Evolutionary conservation across 1,140 invertebrate genomes (phyloP).

Genomic region (Asobara japonica): DNA sequence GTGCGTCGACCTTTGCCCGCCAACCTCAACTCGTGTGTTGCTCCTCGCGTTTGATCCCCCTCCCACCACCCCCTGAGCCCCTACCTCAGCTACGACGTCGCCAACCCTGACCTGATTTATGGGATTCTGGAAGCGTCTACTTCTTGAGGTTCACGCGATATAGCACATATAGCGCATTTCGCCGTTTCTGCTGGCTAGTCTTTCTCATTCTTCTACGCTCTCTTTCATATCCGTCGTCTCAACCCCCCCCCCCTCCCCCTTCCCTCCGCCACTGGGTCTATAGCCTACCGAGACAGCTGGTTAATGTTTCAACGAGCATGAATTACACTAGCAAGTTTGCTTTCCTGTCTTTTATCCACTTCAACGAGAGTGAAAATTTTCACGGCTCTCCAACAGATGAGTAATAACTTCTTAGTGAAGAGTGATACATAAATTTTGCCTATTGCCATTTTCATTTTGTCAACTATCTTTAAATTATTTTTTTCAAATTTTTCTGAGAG

Average conservation of each 20-base stretch:
- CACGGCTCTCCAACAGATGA: not conserved
- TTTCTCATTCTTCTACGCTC: constrained; percentile 14
- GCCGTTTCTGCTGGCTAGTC: constrained; percentile 25
- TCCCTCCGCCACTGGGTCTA: not conserved
- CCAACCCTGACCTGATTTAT: constrained; percentile 69
- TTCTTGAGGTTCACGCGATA: constrained; percentile 52
- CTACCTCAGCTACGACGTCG: constrained; percentile 48
- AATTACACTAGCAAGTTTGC: constrained; percentile 17
- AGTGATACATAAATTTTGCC: too few relatives aligned
- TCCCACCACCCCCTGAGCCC: constrained; percentile 42
- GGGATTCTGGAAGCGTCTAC: constrained; percentile 65
- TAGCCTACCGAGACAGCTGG: constrained; percentile 57
- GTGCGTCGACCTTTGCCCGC: constrained; percentile 65
- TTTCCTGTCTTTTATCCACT: constrained; percentile 15
- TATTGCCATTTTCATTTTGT: too few relatives aligned
- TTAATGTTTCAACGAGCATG: constrained; percentile 53
- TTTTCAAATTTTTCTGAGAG: too few relatives aligned
- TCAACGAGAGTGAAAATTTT: constrained; percentile 24
- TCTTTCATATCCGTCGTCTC: not conserved
- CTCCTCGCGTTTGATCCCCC: constrained; percentile 40
- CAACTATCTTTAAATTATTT: too few relatives aligned
- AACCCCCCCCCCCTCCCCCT: not conserved
- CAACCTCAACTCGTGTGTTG: constrained; percentile 44
- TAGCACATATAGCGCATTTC: constrained; percentile 37
- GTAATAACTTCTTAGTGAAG: not conserved